These are phyloP conservation scores for Rhimphoctona megacephalus DNA, from an alignment of 2,888 invertebrate genomes.

Conservation along the genomic window DNA sequence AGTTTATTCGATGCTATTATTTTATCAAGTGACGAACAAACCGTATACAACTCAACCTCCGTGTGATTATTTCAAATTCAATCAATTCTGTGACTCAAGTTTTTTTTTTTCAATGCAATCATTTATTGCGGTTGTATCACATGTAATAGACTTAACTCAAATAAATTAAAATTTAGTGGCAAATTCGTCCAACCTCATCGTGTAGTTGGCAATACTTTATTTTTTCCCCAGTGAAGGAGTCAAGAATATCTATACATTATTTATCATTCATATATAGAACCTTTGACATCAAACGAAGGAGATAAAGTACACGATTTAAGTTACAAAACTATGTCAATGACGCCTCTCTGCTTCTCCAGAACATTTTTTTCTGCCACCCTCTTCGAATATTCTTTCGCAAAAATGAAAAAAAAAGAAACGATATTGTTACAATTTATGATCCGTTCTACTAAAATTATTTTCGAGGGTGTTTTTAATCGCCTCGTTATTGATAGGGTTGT, in stretches of 20 bases:
- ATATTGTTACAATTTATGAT: background rate
- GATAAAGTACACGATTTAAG: slow-evolving; percentile 10
- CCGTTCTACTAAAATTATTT: background rate
- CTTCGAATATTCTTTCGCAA: background rate
- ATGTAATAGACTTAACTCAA: no score
- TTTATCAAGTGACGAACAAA: no score
- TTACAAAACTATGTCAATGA: slow-evolving; percentile 20
- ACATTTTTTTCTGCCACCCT: background rate
- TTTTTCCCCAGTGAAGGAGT: background rate
- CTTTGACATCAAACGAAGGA: slow-evolving; percentile 9
- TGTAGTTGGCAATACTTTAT: no score
- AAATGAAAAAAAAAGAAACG: background rate
- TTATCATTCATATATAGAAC: background rate
- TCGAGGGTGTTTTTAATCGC: slow-evolving; percentile 25
- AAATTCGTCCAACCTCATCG: no score
- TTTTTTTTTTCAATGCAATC: no score
- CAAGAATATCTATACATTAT: background rate
- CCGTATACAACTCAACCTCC: no score
- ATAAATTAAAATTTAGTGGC: no score
- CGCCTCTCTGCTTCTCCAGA: background rate
- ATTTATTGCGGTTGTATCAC: no score
- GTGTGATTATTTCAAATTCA: no score
- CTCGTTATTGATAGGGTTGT: slow-evolving; percentile 1
- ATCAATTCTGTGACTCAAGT: no score
- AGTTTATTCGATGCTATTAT: no score